Base-by-base conservation (phyloP, 2,797 vertebrate genomes). In the Chelmon rostratus region DNA sequence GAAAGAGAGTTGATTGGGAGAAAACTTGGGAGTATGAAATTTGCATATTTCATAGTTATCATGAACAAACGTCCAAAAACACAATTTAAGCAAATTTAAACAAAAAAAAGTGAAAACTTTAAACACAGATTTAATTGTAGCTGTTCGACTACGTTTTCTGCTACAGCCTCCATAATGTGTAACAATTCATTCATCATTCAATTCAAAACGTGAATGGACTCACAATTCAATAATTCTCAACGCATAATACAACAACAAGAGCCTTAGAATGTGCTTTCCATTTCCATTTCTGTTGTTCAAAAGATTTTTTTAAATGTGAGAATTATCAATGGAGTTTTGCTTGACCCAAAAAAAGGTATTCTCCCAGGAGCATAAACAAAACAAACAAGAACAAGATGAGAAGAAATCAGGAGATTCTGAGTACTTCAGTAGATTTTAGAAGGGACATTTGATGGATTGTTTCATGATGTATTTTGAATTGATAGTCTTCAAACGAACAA, bases 401-500 rank as follows among this genome's bases (percentile, higher is more conserved):
- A 73, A 65, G 25, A 78, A 23, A 33, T 52, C 9, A 16, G 10
- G 3, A 54, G 25, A 78, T 57, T 38, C 15, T 33, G 3, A n/a
- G 52, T 21, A 57, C 25, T 23, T 79, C 8, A 8, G 8, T 46
- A 9, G 10, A 54, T 68, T 73, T 62, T 42, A 49, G 53, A 21
- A 25, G 21, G 6, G 31, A 23, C 5, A 57, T 35, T 10, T 23
- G 10, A 31, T 25, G 8, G 21, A 31, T 16, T 33, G 2, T 59
- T 57, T 28, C 19, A 23, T 44, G 25, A 44, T 21, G 1, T 23
- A 31, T 18, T 64, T 56, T 53, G 5, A 59, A 61, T 61, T 9
- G 40, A 8, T 8, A 35, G 37, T 33, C 33, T 50, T 67, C 15
- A 56, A 25, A 52, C 49, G 10, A 35, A 56, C 10, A 31, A n/a